Evolutionary conservation across 1,140 invertebrate genomes (phyloP), one percentile per base, ranked within the genome.

Genomic region (Rhizoglyphus robini): DNA sequence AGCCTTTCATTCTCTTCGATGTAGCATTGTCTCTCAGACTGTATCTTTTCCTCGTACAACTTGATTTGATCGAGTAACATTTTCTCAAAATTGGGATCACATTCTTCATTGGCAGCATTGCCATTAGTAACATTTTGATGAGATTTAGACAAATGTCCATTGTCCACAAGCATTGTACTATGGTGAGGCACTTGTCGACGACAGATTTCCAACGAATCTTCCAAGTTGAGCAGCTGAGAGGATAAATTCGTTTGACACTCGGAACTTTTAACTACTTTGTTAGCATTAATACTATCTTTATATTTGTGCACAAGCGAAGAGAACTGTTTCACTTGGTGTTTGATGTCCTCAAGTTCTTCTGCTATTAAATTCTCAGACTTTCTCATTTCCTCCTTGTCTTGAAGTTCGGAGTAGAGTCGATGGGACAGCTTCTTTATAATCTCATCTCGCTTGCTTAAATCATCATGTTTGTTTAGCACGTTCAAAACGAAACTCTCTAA

Each of bases 251-350:
- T 54, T 54, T 54, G 51, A 54, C 51, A 54, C 51, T 54, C 51
- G 23, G 51, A 54, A 54, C 51, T 8, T 32, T 54, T 54, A 25
- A 8, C 20, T 32, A 23, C 8, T 8, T 54, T 54, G 20, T 54
- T 54, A 15, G 23, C 23, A 54, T 54, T 25, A 8, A 54, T 23
- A 32, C 20, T 54, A 11, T 5, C 8, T 32, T 54, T 54, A 32
- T 54, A 5, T 23, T 54, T 32, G 3, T 30, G 20, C 23, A 4
- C 58, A 60, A 38, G 15, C 29, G 32, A 15, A n/a, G 58, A 1
- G 15, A 60, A 38, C 23, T 60, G 32, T 60, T 60, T 15, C 58
- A 60, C 27, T 32, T 60, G 15, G 29, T 60, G 58, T 60, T 30
- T 60, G 8, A 60, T 32, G 25, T 60, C 38, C 29, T 60, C 8